Conservation (phyloP, 1,140 invertebrate species). For the Batillaria attramentaria region DNA sequence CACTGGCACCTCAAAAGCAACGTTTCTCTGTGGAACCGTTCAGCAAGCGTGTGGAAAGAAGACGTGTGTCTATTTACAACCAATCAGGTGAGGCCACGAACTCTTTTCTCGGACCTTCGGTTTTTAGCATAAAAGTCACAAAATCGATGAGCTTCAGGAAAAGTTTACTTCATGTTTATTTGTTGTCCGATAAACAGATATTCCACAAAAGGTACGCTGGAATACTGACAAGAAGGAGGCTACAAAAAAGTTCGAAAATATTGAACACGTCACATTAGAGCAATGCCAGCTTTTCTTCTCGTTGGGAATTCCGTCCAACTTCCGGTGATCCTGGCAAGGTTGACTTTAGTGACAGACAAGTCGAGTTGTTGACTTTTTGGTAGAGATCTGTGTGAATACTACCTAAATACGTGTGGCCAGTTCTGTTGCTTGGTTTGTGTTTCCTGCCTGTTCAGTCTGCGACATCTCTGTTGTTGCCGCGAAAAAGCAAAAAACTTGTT, state of each 20-base stretch:
- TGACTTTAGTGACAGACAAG: no score
- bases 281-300: background rate
- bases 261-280: background rate
- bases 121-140: background rate
- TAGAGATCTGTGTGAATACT: no score
- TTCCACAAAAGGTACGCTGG: background rate
- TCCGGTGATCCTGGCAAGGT: no score
- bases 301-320: background rate
- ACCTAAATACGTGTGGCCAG: no score
- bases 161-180: no score
- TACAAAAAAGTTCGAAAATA: background rate
- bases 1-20: background rate
- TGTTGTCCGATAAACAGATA: background rate
- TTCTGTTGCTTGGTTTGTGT: no score
- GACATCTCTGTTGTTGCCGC: no score
- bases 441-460: no score
- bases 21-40: background rate
- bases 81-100: conserved; percentile 22
- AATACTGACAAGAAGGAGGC: background rate
- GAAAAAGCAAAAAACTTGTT: no score
- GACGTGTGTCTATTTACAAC: conserved; percentile 18
- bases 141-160: no score
- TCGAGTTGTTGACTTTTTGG: no score
- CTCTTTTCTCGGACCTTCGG: conserved; percentile 7
- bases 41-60: background rate